Base-by-base conservation (phyloP, 2,888 invertebrate species). In the Dascillus cervinus region DNA sequence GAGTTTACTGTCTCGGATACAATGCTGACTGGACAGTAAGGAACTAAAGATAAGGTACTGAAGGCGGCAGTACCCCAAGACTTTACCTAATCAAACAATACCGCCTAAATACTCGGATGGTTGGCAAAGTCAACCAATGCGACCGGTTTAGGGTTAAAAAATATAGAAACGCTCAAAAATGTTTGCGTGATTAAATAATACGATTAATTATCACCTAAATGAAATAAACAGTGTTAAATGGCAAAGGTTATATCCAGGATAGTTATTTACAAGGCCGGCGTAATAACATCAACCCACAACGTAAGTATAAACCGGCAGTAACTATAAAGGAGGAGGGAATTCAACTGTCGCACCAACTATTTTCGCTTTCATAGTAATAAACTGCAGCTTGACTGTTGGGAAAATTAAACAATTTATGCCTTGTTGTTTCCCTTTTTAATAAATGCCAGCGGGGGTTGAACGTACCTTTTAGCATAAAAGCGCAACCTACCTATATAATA, bases 171-270 rank as follows among this genome's bases (percentile, higher is more conserved):
- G n/a, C n/a, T n/a, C n/a, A n/a, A n/a, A n/a, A n/a, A n/a, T n/a
- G n/a, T n/a, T n/a, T n/a, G n/a, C n/a, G n/a, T 14, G 26, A 19
- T 26, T 9, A 11, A 9, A n/a, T 19, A 26, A 26, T 26, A 17
- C 26, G 12, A 32, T 36, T 36, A 36, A 36, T 36, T 36, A 36
- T 26, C 24, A 32, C 26, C 27, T 15, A 36, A 36, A 35, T 36
- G 26, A 27, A 32, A 20, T 22, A 32, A 36, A 36, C 28, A 32
- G 22, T 24, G 26, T 35, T 35, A 35, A 35, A 35, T 31, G 30
- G 31, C 31, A 35, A 31, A 35, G 31, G 35, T 31, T 34, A 24
- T 15, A 25, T 17, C 24, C 25, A 29, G 29, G 24, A 29, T 26
- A 31, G 26, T 35, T 31, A 26, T 26, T 25, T 26, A 26, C 29